Base-by-base conservation (phyloP, 2,113 vertebrate genomes). In the Felis catus region DNA sequence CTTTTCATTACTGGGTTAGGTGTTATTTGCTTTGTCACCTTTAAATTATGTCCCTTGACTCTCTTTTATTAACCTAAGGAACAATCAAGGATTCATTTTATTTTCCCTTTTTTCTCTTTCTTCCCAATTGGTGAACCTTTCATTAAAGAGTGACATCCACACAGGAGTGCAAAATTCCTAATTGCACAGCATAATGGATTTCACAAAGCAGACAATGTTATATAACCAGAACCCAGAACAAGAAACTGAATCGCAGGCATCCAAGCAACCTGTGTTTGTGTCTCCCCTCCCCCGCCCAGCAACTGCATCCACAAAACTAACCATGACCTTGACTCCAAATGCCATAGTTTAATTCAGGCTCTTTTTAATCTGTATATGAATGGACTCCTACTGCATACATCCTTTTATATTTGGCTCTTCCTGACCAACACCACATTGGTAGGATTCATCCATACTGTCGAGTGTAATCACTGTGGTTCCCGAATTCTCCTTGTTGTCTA, bases 71-170 rank as follows among this genome's bases (percentile, higher is more conserved):
- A 91, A 78, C 55, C 33, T 73, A 41, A 39, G 27, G 10, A 81
- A 36, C 0, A 68, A 89, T 18, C 36, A 76, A 82, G 36, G 18
- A 71, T 29, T 78, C 33, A 23, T 7, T 71, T 82, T 61, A 27
- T 41, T n/a, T 92, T 63, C 33, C 14, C 19, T 94, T n/a, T 65
- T 27, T 23, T 93, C 18, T 82, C 21, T 45, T 76, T 95, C 16
- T 48, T 66, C 29, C 29, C 36, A 16, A 1, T 2, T 61, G 10
- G 10, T 33, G 2, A 76, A 31, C n/a, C 4, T 36, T 70, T n/a
- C 29, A 63, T 45, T 45, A 25, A 23, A 95, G 4, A n/a, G 6
- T 73, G 63, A 41, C 39, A 27, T 15, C 18, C 13, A 39, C 33
- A 63, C 33, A n/a, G 27, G 76, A 61, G 7, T 39, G 5, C 39